Percentiles rank a stretch among this genome's conserved stretches.
Evolutionary conservation across 2,888 invertebrate genomes (phyloP).

Genomic region (Lasioglossum vierecki): DNA sequence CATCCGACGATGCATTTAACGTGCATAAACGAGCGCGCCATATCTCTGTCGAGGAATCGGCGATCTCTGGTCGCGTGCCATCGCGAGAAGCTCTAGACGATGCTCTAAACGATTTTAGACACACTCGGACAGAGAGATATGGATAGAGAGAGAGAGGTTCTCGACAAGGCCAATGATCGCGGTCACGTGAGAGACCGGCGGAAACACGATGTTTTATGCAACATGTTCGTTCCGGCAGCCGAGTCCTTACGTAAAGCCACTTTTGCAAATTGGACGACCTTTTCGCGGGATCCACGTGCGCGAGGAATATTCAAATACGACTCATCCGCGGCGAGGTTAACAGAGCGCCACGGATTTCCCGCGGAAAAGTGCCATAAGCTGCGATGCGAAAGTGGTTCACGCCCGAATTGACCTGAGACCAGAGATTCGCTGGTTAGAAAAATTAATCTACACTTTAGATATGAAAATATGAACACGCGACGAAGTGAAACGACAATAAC

Average conservation of each 20-base stretch:
- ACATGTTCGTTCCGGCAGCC: slow-evolving; percentile 18
- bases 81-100: slow-evolving; percentile 24
- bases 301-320: not conserved
- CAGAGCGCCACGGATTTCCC: not conserved
- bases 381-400: not conserved
- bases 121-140: not conserved
- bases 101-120: not conserved
- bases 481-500: not conserved
- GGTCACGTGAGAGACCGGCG: slow-evolving; percentile 44
- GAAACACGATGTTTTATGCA: slow-evolving; percentile 36
- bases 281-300: slow-evolving; percentile 4
- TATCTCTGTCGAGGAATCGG: slow-evolving; percentile 44
- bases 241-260: slow-evolving; percentile 42
- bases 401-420: not conserved
- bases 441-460: not conserved
- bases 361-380: not conserved
- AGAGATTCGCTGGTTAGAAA: not conserved
- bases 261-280: slow-evolving; percentile 25
- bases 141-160: not conserved
- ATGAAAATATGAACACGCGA: not conserved
- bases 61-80: slow-evolving; percentile 57
- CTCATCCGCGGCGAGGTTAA: not conserved
- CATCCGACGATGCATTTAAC: slow-evolving; percentile 41
- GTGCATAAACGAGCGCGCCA: slow-evolving; percentile 47
- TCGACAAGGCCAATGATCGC: slow-evolving; percentile 48